Percentiles rank a stretch among this genome's conserved stretches.
These are phyloP conservation scores for Lymantria dispar DNA, from an alignment of 2,888 invertebrate species.

Conservation along the genomic window DNA sequence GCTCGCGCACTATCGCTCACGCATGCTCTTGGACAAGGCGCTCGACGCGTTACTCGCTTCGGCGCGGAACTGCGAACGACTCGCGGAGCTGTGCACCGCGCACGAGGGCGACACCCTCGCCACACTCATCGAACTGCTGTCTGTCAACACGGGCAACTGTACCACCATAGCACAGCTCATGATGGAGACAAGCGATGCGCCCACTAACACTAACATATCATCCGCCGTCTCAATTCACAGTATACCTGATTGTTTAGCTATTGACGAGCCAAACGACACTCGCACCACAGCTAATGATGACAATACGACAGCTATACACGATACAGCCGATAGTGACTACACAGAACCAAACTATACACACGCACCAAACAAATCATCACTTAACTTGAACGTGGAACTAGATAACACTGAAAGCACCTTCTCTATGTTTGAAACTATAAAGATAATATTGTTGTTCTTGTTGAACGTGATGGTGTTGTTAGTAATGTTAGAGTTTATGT, in stretches of 20 bases:
- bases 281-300: background rate
- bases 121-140: slow-evolving; percentile 47
- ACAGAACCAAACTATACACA: background rate
- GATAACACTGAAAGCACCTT: slow-evolving; percentile 17
- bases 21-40: slow-evolving; percentile 38
- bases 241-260: slow-evolving; percentile 40
- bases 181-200: slow-evolving; percentile 24
- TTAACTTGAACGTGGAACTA: slow-evolving; percentile 13
- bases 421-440: slow-evolving; percentile 35
- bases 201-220: slow-evolving; percentile 26
- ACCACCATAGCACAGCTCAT: slow-evolving; percentile 52
- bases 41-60: slow-evolving; percentile 55
- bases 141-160: slow-evolving; percentile 50
- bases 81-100: slow-evolving; percentile 51
- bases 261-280: slow-evolving; percentile 21
- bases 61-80: slow-evolving; percentile 51
- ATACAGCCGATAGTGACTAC: background rate
- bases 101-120: slow-evolving; percentile 34
- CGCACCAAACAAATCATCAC: background rate
- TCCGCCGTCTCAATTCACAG: slow-evolving; percentile 58
- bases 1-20: slow-evolving; percentile 33
- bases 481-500: slow-evolving; percentile 46
- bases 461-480: slow-evolving; percentile 45
- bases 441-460: slow-evolving; percentile 45
- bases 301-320: background rate